Percentiles rank a stretch among this genome's conserved stretches.
Conservation (phyloP, 2,797 vertebrate species). For the Columba guinea region DNA sequence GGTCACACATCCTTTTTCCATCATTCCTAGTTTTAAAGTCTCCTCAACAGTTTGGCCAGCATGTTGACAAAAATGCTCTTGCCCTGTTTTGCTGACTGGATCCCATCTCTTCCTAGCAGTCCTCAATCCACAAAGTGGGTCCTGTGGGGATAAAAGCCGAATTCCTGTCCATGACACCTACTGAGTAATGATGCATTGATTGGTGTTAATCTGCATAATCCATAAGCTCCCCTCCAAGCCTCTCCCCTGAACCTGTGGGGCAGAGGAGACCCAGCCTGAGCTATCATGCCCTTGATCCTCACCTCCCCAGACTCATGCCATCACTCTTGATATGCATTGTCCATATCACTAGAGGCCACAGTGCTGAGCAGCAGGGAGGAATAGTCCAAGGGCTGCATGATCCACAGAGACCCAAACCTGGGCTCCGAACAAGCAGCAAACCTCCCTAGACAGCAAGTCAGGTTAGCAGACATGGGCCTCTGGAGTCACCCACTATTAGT, state of each 20-base stretch:
- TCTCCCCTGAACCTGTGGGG: neutral
- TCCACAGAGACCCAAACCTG: neutral
- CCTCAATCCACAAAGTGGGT: neutral
- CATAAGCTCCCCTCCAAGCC: neutral
- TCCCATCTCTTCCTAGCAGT: neutral
- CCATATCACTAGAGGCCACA: neutral
- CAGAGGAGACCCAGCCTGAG: neutral
- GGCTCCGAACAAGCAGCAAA: neutral
- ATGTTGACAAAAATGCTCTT: neutral
- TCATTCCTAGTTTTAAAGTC: neutral
- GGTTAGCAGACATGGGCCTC: neutral
- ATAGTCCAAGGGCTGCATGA: neutral
- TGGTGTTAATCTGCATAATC: neutral
- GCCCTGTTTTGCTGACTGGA: neutral
- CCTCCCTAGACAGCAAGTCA: neutral
- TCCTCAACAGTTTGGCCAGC: neutral
- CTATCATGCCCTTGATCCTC: neutral
- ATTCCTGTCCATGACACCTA: neutral
- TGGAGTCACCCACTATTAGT: neutral
- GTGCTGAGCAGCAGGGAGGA: neutral
- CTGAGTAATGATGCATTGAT: accelerated
- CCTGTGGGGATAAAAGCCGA: neutral
- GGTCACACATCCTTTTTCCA: neutral
- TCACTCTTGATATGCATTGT: neutral
- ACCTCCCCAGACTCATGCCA: neutral